phyloP scores from a whole-genome alignment of 1,140 invertebrate species.

The Pogonomyrmex californicus region DNA sequence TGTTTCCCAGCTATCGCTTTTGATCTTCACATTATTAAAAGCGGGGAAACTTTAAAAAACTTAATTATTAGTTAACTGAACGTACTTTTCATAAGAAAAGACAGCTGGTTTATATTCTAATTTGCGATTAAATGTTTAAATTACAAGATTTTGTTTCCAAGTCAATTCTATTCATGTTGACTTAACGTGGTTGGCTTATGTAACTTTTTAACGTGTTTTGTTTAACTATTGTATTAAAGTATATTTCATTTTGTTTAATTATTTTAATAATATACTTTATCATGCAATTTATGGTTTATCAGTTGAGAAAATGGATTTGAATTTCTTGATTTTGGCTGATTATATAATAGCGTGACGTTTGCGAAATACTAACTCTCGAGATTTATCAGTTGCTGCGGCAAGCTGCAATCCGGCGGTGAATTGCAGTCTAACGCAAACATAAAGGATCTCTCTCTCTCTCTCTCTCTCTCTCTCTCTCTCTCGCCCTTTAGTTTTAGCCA shows the following conservation, averaged over 20 bases:
- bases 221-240: neutral
- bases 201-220: neutral
- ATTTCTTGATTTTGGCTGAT: neutral
- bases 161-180: neutral
- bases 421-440: slow-evolving; percentile 65
- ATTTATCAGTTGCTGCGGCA: slow-evolving; percentile 68
- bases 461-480: too few relatives aligned
- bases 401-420: slow-evolving; percentile 63
- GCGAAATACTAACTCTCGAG: slow-evolving; percentile 38
- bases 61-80: slow-evolving; percentile 75
- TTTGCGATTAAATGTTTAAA: slow-evolving; percentile 2
- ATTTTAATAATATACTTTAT: neutral
- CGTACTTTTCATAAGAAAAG: neutral
- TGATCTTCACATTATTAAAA: slow-evolving; percentile 75
- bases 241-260: slow-evolving; percentile 14
- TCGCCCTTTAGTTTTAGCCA: slow-evolving; percentile 79
- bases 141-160: neutral
- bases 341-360: neutral
- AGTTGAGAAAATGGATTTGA: neutral
- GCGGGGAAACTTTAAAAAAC: slow-evolving; percentile 64
- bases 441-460: slow-evolving; percentile 67
- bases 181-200: neutral
- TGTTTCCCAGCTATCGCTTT: slow-evolving; percentile 23
- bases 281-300: neutral
- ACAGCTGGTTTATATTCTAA: neutral